phyloP scores from a whole-genome alignment of 2,888 invertebrate genomes.

The Drosophila barbarae region DNA sequence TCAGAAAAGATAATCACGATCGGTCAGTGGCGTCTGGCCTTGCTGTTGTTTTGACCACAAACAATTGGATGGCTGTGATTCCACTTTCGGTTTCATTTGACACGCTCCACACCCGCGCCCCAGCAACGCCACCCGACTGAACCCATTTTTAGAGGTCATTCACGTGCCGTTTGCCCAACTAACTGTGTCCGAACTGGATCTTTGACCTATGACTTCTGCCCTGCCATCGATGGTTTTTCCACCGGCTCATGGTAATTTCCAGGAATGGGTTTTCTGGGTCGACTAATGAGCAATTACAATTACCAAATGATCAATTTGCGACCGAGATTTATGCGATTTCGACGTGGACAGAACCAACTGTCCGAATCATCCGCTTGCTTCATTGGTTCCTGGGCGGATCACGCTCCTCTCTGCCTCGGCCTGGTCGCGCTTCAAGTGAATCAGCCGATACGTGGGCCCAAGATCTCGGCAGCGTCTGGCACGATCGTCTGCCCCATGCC shows the following conservation, averaged over 20 bases:
- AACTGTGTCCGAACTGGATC: constrained; percentile 56
- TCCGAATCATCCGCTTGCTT: constrained; percentile 51
- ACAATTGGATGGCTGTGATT: constrained; percentile 42
- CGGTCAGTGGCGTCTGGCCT: constrained; percentile 64
- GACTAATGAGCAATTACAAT: constrained; percentile 49
- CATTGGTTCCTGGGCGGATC: constrained; percentile 67
- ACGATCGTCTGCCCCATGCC: constrained; percentile 35
- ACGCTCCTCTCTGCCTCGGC: constrained; percentile 19
- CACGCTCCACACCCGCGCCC: constrained; percentile 28
- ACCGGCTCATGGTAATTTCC: constrained; percentile 47
- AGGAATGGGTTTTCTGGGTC: constrained; percentile 38
- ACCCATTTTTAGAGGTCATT: constrained; percentile 63
- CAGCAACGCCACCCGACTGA: constrained; percentile 12
- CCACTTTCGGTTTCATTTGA: constrained; percentile 59
- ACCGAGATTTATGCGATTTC: constrained; percentile 53
- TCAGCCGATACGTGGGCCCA: constrained; percentile 24
- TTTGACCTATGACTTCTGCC: constrained; percentile 45
- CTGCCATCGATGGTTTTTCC: constrained; percentile 2
- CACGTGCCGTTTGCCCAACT: constrained; percentile 63
- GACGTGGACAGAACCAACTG: constrained; percentile 52
- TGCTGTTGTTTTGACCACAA: constrained; percentile 55
- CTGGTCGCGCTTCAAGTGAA: constrained; percentile 31
- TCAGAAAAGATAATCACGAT: constrained; percentile 32
- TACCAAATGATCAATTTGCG: constrained; percentile 40
- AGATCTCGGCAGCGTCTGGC: constrained; percentile 30